Conservation (phyloP, 2,888 invertebrate genomes). For the Lamellibrachia satsuma region DNA sequence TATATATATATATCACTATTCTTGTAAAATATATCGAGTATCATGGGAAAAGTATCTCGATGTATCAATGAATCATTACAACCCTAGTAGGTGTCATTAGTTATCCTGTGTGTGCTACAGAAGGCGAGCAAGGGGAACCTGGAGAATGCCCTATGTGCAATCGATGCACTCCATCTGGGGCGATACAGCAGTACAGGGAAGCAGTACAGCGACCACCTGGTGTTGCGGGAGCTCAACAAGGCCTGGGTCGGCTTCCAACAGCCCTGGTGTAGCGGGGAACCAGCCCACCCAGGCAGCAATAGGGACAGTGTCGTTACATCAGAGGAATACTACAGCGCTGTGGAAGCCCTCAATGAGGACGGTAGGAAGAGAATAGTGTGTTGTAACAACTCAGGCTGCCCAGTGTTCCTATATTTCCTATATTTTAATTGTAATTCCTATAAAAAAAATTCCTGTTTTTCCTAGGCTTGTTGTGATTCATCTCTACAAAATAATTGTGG, state of each 20-base stretch:
- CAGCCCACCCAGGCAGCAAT: neutral
- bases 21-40: no score
- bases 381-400: no score
- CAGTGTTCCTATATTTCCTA: no score
- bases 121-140: constrained; percentile 24
- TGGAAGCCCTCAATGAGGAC: neutral
- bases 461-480: no score
- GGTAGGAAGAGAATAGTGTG: neutral
- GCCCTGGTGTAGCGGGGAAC: neutral
- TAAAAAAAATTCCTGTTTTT: no score
- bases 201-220: constrained; percentile 26
- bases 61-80: no score
- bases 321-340: neutral
- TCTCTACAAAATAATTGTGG: no score
- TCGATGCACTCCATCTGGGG: constrained; percentile 22
- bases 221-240: constrained; percentile 84
- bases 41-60: no score
- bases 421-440: no score
- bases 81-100: neutral
- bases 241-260: constrained; percentile 65
- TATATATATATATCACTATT: no score
- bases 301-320: constrained; percentile 1
- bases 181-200: neutral
- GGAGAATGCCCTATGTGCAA: constrained; percentile 26
- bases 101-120: neutral